phyloP scores from a whole-genome alignment of 2,113 vertebrate species.

The Mastomys natalensis region DNA sequence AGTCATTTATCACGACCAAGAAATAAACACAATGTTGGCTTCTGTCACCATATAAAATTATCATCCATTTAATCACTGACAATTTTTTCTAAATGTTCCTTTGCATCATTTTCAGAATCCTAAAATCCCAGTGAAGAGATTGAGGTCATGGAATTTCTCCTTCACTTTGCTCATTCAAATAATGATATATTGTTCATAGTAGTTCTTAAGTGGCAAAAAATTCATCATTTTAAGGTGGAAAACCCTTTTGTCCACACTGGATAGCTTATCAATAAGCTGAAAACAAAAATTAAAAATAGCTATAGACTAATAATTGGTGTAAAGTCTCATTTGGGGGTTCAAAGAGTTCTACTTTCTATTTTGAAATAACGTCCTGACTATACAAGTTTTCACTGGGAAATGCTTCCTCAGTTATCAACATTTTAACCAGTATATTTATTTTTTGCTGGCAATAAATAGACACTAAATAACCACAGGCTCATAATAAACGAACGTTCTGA shows the following conservation, averaged over 20 bases:
- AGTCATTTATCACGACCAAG: background rate
- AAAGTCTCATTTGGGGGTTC: background rate
- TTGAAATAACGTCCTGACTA: background rate
- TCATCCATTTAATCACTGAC: background rate
- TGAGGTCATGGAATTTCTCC: constrained; percentile 17
- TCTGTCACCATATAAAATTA: background rate
- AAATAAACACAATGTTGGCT: background rate
- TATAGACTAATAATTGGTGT: constrained; percentile 41
- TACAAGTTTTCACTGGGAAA: background rate
- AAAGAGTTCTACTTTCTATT: constrained; percentile 34
- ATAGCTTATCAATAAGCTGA: constrained; percentile 59
- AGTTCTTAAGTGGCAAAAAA: constrained; percentile 58
- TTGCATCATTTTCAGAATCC: background rate
- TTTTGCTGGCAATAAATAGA: constrained; percentile 39
- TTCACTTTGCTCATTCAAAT: constrained; percentile 55
- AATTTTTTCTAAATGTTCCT: constrained; percentile 21
- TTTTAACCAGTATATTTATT: constrained; percentile 72
- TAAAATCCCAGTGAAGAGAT: background rate
- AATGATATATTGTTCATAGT: constrained; percentile 12
- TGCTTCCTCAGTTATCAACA: background rate
- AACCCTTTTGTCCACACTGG: background rate
- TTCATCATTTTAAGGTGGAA: constrained; percentile 19
- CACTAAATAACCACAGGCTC: constrained; percentile 17
- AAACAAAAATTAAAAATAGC: constrained; percentile 64
- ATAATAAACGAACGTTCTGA: constrained; percentile 73